Conservation (phyloP, 2,113 vertebrate species). For the Pelobates fuscus region DNA sequence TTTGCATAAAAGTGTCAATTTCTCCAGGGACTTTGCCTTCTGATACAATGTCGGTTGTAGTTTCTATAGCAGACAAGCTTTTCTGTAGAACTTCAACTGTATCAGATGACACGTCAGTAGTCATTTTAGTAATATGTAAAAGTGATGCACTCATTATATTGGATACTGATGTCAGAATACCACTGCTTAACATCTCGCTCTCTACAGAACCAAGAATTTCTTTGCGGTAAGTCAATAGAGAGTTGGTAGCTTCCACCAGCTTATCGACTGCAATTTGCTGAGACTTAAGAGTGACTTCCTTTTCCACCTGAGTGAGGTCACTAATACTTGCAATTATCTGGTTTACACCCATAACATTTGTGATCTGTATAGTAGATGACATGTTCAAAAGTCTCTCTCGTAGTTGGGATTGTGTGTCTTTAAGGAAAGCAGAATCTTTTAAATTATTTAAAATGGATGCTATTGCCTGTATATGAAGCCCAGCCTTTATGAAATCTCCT, state of each 20-base stretch:
- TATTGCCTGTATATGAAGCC: slow-evolving; percentile 57
- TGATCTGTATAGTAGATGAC: slow-evolving; percentile 48
- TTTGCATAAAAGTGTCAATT: slow-evolving; percentile 53
- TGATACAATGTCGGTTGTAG: slow-evolving; percentile 55
- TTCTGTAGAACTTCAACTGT: background rate
- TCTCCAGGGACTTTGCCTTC: slow-evolving; percentile 63
- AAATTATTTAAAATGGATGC: slow-evolving; percentile 60
- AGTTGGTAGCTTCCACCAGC: slow-evolving; percentile 48
- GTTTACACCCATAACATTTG: slow-evolving; percentile 50
- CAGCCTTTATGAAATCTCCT: slow-evolving; percentile 52
- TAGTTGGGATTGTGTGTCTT: slow-evolving; percentile 20
- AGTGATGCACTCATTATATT: slow-evolving; percentile 59
- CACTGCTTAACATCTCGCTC: slow-evolving; percentile 59
- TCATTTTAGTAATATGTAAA: background rate
- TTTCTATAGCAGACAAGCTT: slow-evolving; percentile 53
- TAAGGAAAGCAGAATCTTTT: background rate
- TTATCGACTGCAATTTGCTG: slow-evolving; percentile 46
- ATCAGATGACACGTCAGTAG: background rate
- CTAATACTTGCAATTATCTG: slow-evolving; percentile 60
- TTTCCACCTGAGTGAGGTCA: slow-evolving; percentile 53
- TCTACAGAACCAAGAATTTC: slow-evolving; percentile 51
- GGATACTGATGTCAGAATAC: slow-evolving; percentile 61
- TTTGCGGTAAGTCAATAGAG: slow-evolving; percentile 25
- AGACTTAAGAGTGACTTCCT: slow-evolving; percentile 31
- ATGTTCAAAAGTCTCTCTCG: slow-evolving; percentile 57